phyloP scores from a whole-genome alignment of 1,140 invertebrate species.

The Zaprionus kolodkinae region DNA sequence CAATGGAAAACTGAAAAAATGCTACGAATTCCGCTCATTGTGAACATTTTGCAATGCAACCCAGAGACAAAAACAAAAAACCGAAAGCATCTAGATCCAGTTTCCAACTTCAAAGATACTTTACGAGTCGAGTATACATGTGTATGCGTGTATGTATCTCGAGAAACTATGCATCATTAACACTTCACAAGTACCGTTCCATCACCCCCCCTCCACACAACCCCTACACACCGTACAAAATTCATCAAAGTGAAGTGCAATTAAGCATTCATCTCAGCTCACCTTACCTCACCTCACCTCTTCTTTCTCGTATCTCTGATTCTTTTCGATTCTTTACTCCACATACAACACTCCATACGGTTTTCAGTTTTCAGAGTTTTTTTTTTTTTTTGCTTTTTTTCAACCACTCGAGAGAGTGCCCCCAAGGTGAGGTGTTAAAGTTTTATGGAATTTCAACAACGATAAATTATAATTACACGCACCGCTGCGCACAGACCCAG shows the following conservation, averaged over 20 bases:
- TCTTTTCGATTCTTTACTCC: conserved; percentile 24
- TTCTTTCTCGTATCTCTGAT: conserved; percentile 3
- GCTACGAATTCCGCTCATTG: conserved; percentile 38
- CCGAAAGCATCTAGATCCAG: neutral
- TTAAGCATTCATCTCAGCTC: conserved; percentile 44
- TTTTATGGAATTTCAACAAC: conserved; percentile 71
- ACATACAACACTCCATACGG: neutral
- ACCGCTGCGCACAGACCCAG: conserved; percentile 42
- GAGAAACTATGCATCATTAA: conserved; percentile 47
- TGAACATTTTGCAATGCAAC: conserved; percentile 28
- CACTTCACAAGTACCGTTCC: conserved; percentile 25
- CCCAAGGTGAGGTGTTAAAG: conserved; percentile 69
- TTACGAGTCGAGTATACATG: neutral
- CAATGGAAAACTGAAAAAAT: conserved; percentile 15
- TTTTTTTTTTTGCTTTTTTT: neutral
- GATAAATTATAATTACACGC: conserved; percentile 75
- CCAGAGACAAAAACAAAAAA: conserved; percentile 29
- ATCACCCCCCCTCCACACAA: neutral
- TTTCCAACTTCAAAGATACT: conserved; percentile 28
- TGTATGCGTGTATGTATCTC: conserved; percentile 11
- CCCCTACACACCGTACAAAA: conserved; percentile 21
- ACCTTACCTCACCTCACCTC: neutral
- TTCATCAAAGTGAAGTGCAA: conserved; percentile 64
- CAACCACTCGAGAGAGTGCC: conserved; percentile 35
- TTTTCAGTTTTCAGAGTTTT: neutral